A percentile compares a stretch with the other conserved stretches of the same genome.
Evolutionary conservation across 2,113 vertebrate species (phyloP).

Genomic region (Corythornis vintsioides): DNA sequence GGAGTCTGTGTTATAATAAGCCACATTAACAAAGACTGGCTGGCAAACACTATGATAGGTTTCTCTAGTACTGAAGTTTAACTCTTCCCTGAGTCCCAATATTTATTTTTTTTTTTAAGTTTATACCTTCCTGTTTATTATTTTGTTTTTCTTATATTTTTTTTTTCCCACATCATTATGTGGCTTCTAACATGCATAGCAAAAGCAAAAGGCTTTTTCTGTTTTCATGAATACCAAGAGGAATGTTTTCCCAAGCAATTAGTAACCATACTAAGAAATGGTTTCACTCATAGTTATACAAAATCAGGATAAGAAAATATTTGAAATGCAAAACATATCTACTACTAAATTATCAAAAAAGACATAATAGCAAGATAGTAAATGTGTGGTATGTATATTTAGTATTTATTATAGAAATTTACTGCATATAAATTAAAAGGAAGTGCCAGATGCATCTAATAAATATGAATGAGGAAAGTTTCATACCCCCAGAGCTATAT

Average conservation of each 20-base stretch:
- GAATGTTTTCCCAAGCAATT: slow-evolving; percentile 36
- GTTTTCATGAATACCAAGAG: slow-evolving; percentile 54
- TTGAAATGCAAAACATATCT: slow-evolving; percentile 48
- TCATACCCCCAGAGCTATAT: slow-evolving; percentile 6
- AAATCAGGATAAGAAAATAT: slow-evolving; percentile 14
- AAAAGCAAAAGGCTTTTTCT: background rate
- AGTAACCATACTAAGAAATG: slow-evolving; percentile 17
- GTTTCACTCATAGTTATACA: background rate
- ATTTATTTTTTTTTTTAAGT: background rate
- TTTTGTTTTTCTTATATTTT: slow-evolving; percentile 25
- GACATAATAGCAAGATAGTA: slow-evolving; percentile 35
- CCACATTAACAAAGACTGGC: background rate
- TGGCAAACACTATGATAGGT: background rate
- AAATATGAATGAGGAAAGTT: slow-evolving; percentile 34
- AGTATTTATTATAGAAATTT: slow-evolving; percentile 56
- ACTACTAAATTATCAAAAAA: slow-evolving; percentile 49
- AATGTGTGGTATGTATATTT: slow-evolving; percentile 54
- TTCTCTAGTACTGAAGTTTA: background rate
- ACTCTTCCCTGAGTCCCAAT: background rate
- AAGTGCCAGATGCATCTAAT: slow-evolving; percentile 44
- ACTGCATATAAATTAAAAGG: slow-evolving; percentile 39
- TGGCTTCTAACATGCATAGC: background rate
- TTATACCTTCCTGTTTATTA: background rate
- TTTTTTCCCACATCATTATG: background rate
- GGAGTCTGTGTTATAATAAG: background rate